A percentile compares a stretch with the other conserved stretches of the same genome.
phyloP scores from a whole-genome alignment of 2,113 vertebrate genomes.

The Quiscalus mexicanus region DNA sequence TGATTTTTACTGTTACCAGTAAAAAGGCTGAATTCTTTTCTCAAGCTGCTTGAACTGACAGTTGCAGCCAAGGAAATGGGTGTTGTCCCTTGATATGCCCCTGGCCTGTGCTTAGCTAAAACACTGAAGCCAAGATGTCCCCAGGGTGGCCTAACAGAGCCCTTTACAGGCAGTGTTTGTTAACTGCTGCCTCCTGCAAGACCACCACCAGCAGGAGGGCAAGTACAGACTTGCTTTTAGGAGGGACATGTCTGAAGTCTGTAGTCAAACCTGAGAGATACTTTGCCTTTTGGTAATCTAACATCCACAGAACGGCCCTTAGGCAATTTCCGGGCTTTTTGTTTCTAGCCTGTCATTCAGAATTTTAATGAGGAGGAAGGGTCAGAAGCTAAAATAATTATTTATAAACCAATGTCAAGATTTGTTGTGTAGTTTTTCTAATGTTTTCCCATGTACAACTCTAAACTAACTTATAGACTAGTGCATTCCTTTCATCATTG shows the following conservation, averaged over 20 bases:
- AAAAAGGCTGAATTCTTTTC: neutral
- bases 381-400: neutral
- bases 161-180: neutral
- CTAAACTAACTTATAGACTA: neutral
- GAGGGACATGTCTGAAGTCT: neutral
- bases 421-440: neutral
- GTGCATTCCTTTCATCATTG: neutral
- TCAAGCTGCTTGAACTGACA: neutral
- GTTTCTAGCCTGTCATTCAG: neutral
- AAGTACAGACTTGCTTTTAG: neutral
- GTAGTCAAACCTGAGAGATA: accelerated
- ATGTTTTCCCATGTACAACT: neutral
- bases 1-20: neutral
- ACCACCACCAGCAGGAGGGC: neutral
- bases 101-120: neutral
- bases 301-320: neutral
- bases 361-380: neutral
- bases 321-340: neutral
- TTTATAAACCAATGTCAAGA: neutral
- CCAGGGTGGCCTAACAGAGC: neutral
- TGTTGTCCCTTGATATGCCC: accelerated
- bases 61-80: neutral
- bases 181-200: neutral
- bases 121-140: neutral
- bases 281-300: neutral